These are phyloP conservation scores for Boleophthalmus pectinirostris DNA, from an alignment of 2,113 vertebrate species.

Conservation along the genomic window DNA sequence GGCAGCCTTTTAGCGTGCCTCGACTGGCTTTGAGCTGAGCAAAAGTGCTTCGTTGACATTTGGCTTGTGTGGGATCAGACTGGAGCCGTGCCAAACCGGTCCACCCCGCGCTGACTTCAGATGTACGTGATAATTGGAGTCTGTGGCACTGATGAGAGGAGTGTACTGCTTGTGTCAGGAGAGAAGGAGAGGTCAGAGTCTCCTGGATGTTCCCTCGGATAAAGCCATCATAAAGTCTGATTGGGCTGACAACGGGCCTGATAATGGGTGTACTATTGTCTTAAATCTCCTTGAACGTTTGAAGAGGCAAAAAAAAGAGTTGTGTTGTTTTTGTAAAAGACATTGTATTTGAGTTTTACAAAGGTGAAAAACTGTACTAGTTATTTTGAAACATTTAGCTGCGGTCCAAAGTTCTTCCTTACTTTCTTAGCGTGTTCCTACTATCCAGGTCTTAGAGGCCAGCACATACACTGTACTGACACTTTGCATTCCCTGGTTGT, in stretches of 20 bases:
- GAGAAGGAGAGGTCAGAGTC: slow-evolving; percentile 19
- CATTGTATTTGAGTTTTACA: too few species aligned
- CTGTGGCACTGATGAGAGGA: slow-evolving; percentile 6
- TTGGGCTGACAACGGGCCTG: not conserved
- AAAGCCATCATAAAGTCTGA: slow-evolving; percentile 4
- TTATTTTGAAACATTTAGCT: too few species aligned
- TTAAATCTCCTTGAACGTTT: not conserved
- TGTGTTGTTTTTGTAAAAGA: not conserved
- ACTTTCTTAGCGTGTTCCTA: too few species aligned
- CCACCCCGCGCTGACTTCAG: slow-evolving; percentile 1
- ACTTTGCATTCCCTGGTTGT: too few species aligned
- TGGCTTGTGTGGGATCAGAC: not conserved
- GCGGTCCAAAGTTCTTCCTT: too few species aligned
- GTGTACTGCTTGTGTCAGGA: slow-evolving; percentile 11
- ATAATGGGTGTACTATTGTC: not conserved
- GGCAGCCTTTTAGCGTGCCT: not conserved
- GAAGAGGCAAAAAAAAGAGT: not conserved
- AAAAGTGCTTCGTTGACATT: not conserved
- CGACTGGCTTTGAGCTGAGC: not conserved
- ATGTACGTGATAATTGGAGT: slow-evolving; percentile 23
- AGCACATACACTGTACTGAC: too few species aligned
- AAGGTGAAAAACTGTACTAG: too few species aligned
- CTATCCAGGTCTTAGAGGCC: too few species aligned
- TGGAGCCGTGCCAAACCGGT: not conserved
- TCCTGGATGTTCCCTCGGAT: slow-evolving; percentile 14